Base-by-base conservation (phyloP, 1,140 invertebrate genomes). In the Drosophila azteca region DNA sequence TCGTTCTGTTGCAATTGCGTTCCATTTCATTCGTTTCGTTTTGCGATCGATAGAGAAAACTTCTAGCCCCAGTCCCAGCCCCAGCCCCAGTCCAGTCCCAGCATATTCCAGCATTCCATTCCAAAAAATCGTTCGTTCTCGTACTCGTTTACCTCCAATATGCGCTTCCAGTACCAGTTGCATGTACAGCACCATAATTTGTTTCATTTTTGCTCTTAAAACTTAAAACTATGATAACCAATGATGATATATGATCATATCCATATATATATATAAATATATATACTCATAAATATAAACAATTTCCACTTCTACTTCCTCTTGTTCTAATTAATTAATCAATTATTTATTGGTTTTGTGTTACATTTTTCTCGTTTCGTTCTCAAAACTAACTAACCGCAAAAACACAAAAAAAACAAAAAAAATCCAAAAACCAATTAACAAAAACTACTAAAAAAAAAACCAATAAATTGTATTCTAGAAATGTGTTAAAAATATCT, bases 181-280 rank as follows among this genome's bases (percentile, higher is more conserved):
- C 80, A 84, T 84, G 80, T 84, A 83, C 80, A 84, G 80, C 80
- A 83, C 80, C 51, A 75, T 71, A 64, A 75, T 80, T 82, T 82
- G 57, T 68, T 67, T 80, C 31, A 55, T 71, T 79, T 71, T 79
- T 62, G 57, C 57, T 58, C 63, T 35, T n/a, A 6, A 57, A 22
- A 64, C 41, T 69, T n/a, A 6, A 57, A 22, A 64, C 46, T 69
- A 39, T 43, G 7, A 13, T 60, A 66, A 67, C 50, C 66, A 64
- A 50, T 66, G 26, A 65, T 58, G 48, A 75, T 60, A 58, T 58
- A 65, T 74, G 24, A 45, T 53, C 54, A 57, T 57, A 45, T 45
- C 53, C 51, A 55, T 43, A 62, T 58, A 60, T 58, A 60, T 65
- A 74, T 35, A 72, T 39, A 63, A 26, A 44, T 62, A 15, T 26